phyloP scores from a whole-genome alignment of 2,888 invertebrate genomes.

The Caenorhabditis uteleia region DNA sequence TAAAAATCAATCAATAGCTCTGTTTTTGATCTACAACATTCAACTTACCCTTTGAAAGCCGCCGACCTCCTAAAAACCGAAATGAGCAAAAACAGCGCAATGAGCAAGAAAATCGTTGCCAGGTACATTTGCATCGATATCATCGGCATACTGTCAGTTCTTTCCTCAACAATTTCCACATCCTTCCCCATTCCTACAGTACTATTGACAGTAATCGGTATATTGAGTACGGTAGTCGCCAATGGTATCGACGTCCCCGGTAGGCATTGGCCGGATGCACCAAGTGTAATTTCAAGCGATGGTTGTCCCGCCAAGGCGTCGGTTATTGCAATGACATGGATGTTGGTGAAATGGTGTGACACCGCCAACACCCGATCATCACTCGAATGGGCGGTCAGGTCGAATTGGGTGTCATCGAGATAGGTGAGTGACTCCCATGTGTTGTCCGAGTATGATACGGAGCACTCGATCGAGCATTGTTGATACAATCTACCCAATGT shows the following conservation, averaged over 20 bases:
- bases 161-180: neutral
- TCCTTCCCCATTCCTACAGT: neutral
- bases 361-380: slow-evolving; percentile 51
- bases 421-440: slow-evolving; percentile 49
- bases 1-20: no score
- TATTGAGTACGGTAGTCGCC: slow-evolving; percentile 21
- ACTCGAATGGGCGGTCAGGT: slow-evolving; percentile 45
- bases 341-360: slow-evolving; percentile 39
- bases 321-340: slow-evolving; percentile 30
- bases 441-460: slow-evolving; percentile 57
- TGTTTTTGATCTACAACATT: no score
- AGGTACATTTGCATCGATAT: slow-evolving; percentile 30
- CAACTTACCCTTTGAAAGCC: slow-evolving; percentile 31
- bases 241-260: slow-evolving; percentile 9
- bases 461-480: slow-evolving; percentile 50
- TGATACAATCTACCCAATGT: slow-evolving; percentile 30
- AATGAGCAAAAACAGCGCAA: slow-evolving; percentile 10
- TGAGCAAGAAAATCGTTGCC: slow-evolving; percentile 15
- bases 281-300: slow-evolving; percentile 34
- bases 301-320: slow-evolving; percentile 17
- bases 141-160: neutral
- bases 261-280: slow-evolving; percentile 16
- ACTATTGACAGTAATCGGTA: slow-evolving; percentile 22
- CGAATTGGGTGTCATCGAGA: slow-evolving; percentile 40
- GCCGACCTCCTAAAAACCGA: slow-evolving; percentile 18